Base-by-base conservation (phyloP, 2,797 vertebrate genomes). In the Danio choprae region DNA sequence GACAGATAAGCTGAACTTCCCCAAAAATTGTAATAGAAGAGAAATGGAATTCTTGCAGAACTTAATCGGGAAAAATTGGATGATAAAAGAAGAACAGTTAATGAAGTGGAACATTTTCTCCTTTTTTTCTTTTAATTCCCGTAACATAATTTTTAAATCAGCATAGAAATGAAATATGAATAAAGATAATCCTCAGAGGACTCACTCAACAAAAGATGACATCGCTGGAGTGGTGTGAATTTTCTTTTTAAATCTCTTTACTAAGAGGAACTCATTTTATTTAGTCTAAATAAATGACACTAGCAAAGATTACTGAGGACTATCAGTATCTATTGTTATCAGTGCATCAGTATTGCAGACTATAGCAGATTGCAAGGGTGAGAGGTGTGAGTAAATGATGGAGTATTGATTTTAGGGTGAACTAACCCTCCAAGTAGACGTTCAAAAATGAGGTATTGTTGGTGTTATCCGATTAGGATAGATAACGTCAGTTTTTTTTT, bases 1-100 rank as follows among this genome's bases (percentile, higher is more conserved):
- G 80, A 71, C 76, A 84, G 83, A 84, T 84, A 81, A 84, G 80
- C 75, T 38, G n/a, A 81, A 79, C 75, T 74, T 84, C 75, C 11
- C 63, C 65, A 70, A 81, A 79, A 65, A 71, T 65, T 75, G 78
- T 76, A 81, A 84, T 84, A 65, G 80, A 73, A 81, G 65, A 75
- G 59, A 81, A 82, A 82, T 84, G 81, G 80, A 71, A 84, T 72
- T 84, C 80, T 65, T 79, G 46, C 65, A 62, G 80, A 77, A 76
- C 65, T 82, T 82, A 84, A 82, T 82, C 59, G 81, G 53, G 65
- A 71, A 53, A 53, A 72, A 75, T 70, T 77, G 74, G 76, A 65
- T 55, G 83, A 82, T 79, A 84, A 81, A 79, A 79, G 71, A 81
- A 70, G 75, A 81, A 67, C 58, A 64, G 75, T 82, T 84, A 84